Percentiles rank a stretch among this genome's conserved stretches.
phyloP scores from a whole-genome alignment of 2,888 invertebrate species.

The Podotricha telesiphe region DNA sequence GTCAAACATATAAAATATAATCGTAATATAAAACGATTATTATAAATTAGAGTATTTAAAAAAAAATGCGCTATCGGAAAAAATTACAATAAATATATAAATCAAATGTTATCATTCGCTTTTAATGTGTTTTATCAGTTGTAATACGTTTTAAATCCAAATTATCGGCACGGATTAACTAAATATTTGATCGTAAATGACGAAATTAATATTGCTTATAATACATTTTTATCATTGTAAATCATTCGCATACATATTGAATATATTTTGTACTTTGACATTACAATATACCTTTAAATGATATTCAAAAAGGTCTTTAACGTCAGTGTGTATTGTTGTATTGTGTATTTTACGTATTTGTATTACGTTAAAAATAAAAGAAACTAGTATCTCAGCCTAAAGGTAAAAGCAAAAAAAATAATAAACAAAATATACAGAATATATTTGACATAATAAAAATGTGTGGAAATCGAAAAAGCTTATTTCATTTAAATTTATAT shows the following conservation, averaged over 20 bases:
- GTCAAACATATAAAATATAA: neutral
- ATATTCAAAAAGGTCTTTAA: too few species aligned
- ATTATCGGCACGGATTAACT: slow-evolving; percentile 68
- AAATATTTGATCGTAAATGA: slow-evolving; percentile 68
- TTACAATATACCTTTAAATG: too few species aligned
- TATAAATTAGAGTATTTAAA: slow-evolving; percentile 10
- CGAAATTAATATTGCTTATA: slow-evolving; percentile 47
- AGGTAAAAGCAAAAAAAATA: too few species aligned
- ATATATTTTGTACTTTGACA: neutral
- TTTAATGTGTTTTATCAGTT: slow-evolving; percentile 70
- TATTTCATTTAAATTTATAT: too few species aligned
- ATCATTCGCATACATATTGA: neutral
- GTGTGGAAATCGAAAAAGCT: too few species aligned
- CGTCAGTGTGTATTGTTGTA: too few species aligned
- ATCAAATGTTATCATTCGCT: slow-evolving; percentile 80
- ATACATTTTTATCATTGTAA: slow-evolving; percentile 36
- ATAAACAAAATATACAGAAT: too few species aligned
- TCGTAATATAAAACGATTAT: slow-evolving; percentile 9
- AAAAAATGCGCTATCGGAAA: slow-evolving; percentile 34
- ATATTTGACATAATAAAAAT: too few species aligned
- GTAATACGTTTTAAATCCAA: slow-evolving; percentile 67
- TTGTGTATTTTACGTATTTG: too few species aligned
- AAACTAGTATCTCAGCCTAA: too few species aligned
- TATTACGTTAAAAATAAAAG: too few species aligned
- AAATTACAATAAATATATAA: slow-evolving; percentile 57